A percentile compares a stretch with the other conserved stretches of the same genome.
Conservation (phyloP, 2,113 vertebrate species). For the Hyla sarda region DNA sequence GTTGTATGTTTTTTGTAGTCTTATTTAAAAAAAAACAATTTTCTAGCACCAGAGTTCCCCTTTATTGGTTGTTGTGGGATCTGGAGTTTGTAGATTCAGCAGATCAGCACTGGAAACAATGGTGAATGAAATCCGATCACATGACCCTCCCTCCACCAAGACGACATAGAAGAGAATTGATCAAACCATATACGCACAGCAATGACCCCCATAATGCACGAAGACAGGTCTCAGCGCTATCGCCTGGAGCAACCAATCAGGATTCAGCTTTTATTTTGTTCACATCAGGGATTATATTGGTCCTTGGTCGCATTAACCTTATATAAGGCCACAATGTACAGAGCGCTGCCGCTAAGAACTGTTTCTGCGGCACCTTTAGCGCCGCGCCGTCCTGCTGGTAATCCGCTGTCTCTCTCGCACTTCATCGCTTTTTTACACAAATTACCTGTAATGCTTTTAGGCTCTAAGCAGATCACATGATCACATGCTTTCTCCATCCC, state of each 20-base stretch:
- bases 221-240: too few relatives aligned
- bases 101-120: too few relatives aligned
- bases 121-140: too few relatives aligned
- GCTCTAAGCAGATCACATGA: conserved; percentile 62
- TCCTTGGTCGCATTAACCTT: background rate
- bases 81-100: too few relatives aligned
- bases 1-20: too few relatives aligned
- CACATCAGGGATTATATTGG: background rate
- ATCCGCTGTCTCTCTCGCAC: conserved; percentile 54
- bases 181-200: too few relatives aligned
- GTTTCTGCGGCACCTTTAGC: background rate
- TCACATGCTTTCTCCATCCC: conserved; percentile 49
- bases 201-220: too few relatives aligned
- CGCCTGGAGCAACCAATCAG: background rate
- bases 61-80: too few relatives aligned
- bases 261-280: background rate
- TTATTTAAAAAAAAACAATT: too few relatives aligned
- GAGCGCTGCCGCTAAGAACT: background rate
- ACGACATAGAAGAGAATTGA: too few relatives aligned
- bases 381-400: conserved; percentile 58
- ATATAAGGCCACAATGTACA: background rate
- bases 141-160: too few relatives aligned
- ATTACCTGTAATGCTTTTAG: conserved; percentile 57
- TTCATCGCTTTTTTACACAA: conserved; percentile 53
- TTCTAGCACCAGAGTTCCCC: too few relatives aligned